Conservation (phyloP, 1,140 invertebrate species). For the Asbolus verrucosus region DNA sequence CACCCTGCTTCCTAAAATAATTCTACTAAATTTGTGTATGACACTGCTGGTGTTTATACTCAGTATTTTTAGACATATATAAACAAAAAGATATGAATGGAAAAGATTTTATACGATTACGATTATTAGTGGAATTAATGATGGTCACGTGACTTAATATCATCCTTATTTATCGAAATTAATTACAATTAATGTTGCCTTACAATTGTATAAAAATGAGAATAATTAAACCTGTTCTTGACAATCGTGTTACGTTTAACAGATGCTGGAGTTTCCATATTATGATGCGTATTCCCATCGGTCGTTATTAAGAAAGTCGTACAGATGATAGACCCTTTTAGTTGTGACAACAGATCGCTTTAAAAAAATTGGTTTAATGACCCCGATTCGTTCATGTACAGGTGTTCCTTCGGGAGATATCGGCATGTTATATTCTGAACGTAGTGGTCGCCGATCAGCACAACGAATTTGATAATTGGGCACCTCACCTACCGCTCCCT, state of each 20-base stretch:
- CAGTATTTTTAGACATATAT: neutral
- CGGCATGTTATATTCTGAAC: too few relatives aligned
- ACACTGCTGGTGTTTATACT: neutral
- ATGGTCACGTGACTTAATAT: neutral
- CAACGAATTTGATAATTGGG: neutral
- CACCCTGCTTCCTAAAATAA: neutral
- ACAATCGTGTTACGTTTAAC: slow-evolving; percentile 16
- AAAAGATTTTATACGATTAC: neutral
- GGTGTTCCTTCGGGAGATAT: too few relatives aligned
- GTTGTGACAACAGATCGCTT: too few relatives aligned
- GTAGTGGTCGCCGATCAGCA: neutral
- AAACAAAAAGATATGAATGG: too few relatives aligned
- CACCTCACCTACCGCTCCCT: too few relatives aligned
- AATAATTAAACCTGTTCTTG: slow-evolving; percentile 6
- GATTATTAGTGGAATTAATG: neutral
- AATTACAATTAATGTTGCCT: neutral
- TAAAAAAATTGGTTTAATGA: too few relatives aligned
- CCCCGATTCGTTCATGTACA: too few relatives aligned
- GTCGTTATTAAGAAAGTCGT: too few relatives aligned
- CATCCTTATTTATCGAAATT: neutral
- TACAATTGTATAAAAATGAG: slow-evolving; percentile 13
- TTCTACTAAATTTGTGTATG: neutral
- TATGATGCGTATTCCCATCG: too few relatives aligned
- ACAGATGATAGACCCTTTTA: too few relatives aligned
- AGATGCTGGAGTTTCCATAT: slow-evolving; percentile 13